Evolutionary conservation across 2,797 vertebrate species (phyloP), one percentile per base, ranked within the genome.

Genomic region (Rhyacichthys aspro): DNA sequence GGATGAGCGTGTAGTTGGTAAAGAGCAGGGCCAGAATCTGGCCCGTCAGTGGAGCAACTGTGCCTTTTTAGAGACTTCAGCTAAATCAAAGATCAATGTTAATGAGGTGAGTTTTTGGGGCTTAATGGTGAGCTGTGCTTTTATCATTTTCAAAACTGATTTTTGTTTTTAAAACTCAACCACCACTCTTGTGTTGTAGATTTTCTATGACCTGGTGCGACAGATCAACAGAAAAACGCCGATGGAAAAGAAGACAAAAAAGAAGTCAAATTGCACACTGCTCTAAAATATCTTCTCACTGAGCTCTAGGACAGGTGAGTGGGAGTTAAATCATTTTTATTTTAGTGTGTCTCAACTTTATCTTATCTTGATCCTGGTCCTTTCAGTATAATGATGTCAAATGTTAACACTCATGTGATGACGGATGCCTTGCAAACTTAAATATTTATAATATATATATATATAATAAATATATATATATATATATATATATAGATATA

Each of bases 191-290:
- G 11, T 68, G 8, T 62, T 80, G 58, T 72, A 99, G 98, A 98
- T 99, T 94, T 99, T 99, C 94, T 98, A 99, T 90, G 97, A 99
- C 93, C 93, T 99, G 94, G 97, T 99, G 93, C 95, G 98, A 91
- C 98, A 99, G 93, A 99, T 99, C 94, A 99, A 99, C 93, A 97
- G 96, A 73, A 98, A 98, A 98, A 97, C 96, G 77, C 96, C 98
- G 89, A 95, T 96, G 94, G 97, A 98, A 95, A 99, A 97, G 93
- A 97, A 96, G 92, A 98, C 94, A 87, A 98, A 97, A 94, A 99
- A 98, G 95, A 98, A 96, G 93, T 92, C 95, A 0, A 78, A 78
- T 72, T 99, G 98, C 92, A 92, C 95, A 88, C 93, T 99, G 93
- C 96, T 99, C 83, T 99, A 96, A 95, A 88, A 73, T 52, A 74